Evolutionary conservation across 2,113 vertebrate genomes (phyloP).

Genomic region (Tursiops truncatus): DNA sequence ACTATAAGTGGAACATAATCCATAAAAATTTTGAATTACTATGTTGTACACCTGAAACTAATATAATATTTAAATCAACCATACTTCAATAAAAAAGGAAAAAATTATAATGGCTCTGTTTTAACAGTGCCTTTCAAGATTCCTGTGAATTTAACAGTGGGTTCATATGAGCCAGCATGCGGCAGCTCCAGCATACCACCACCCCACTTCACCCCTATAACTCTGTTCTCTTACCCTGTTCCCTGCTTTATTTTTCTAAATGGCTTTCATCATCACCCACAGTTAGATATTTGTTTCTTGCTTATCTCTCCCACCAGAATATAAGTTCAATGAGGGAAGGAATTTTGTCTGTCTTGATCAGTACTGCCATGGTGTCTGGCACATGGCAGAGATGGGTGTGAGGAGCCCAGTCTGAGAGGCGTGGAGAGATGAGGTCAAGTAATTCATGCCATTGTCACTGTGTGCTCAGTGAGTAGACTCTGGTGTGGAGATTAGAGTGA

Average conservation of each 20-base stretch:
- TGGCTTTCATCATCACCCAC: not conserved
- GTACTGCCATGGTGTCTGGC: not conserved
- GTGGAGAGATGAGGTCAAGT: not conserved
- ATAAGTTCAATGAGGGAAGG: not conserved
- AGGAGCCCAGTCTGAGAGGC: not conserved
- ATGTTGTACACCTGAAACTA: not conserved
- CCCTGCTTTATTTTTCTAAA: not conserved
- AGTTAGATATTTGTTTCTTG: not conserved
- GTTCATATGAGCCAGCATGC: not conserved
- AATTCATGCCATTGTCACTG: no score
- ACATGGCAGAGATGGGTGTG: not conserved
- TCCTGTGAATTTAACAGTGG: not conserved
- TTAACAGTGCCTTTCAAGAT: slow-evolving; percentile 16
- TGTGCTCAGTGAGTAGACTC: not conserved
- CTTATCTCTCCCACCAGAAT: not conserved
- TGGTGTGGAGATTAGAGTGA: not conserved
- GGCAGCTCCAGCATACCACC: no score
- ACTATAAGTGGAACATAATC: not conserved
- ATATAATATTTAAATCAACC: not conserved
- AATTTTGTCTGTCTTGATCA: not conserved
- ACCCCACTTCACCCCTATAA: rapidly evolving
- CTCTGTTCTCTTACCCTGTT: not conserved
- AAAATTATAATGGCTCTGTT: not conserved
- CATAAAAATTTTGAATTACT: not conserved
- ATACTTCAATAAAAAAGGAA: not conserved